Evolutionary conservation across 2,797 vertebrate species (phyloP), one percentile per base, ranked within the genome.

Genomic region (Syngnathus acus): DNA sequence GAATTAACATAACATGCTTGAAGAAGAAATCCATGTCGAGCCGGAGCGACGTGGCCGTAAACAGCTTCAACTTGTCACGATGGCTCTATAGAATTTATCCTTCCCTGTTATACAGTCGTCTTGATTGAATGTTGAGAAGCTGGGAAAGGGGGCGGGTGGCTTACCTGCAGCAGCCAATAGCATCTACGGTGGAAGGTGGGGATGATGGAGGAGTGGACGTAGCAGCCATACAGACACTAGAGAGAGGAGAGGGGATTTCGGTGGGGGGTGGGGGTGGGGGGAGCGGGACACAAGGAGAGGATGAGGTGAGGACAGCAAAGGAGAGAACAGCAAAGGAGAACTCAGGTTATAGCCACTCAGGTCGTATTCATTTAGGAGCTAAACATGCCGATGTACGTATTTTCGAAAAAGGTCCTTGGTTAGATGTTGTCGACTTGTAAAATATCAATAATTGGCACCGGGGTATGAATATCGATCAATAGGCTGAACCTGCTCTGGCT

Each of bases 171-270:
- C 77, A 91, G 90, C 90, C 91, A 93, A 87, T 92, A 92, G 88
- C 90, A 93, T 88, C 87, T 93, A 88, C 97, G 93, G 92, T 99
- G 97, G 94, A 99, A 99, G 83, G 97, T 99, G 88, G 97, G 97
- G 92, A 99, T 98, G 92, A 99, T 98, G 89, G 97, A 98, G 86
- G 97, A 99, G 90, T 99, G 97, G 80, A 98, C 97, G 70, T 99
- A 99, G 91, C 97, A 99, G 92, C 97, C 97, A 68, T 99, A 99
- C 86, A 99, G 91, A 94, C 97, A 99, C 97, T 99, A 76, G 72
- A 70, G 64, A 65, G 67, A 70, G 76, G 51, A 6, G 26, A 81
- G 61, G 75, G 68, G 53, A 72, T 66, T 58, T 59, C 54, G 37
- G 42, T 53, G 26, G 51, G 65, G 75, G 66, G 60, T 72, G 68